Evolutionary conservation across 1,140 invertebrate species (phyloP).

Genomic region (Drosophila erecta): DNA sequence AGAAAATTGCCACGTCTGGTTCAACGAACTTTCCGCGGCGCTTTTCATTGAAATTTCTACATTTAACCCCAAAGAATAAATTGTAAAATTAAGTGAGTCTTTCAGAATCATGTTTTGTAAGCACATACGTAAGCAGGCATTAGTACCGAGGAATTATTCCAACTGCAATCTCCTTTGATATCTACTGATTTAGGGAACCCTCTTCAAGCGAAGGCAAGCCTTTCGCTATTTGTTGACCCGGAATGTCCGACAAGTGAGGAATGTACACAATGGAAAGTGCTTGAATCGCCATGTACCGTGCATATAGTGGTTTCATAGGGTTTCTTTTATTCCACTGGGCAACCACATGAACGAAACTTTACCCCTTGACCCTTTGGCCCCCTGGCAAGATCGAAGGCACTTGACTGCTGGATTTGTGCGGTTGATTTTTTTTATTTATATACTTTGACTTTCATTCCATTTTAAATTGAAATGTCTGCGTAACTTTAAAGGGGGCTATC

Average conservation of each 20-base stretch:
- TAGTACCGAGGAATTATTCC: not conserved
- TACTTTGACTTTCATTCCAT: conserved; percentile 34
- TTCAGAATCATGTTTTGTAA: too few relatives aligned
- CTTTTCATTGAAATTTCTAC: not conserved
- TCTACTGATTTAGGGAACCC: conserved; percentile 5
- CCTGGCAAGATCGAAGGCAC: not conserved
- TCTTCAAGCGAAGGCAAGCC: conserved; percentile 1
- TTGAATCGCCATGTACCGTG: conserved; percentile 13
- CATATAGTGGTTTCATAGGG: not conserved
- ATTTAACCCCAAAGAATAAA: too few relatives aligned
- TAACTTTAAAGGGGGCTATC: conserved; percentile 35
- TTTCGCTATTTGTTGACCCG: conserved; percentile 21
- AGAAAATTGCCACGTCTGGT: conserved; percentile 18
- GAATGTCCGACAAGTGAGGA: conserved; percentile 23
- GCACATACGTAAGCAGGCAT: too few relatives aligned
- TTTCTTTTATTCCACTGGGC: conserved; percentile 27
- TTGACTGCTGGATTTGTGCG: conserved; percentile 31
- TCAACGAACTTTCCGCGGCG: conserved; percentile 9
- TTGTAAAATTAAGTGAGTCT: too few relatives aligned
- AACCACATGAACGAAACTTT: conserved; percentile 26
- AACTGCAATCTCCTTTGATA: not conserved
- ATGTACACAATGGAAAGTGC: conserved; percentile 22
- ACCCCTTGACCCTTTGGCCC: conserved; percentile 7
- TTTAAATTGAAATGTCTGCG: conserved; percentile 30
- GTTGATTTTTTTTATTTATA: conserved; percentile 40